A percentile compares a stretch with the other conserved stretches of the same genome.
Evolutionary conservation across 2,888 invertebrate genomes (phyloP).

Genomic region (Dorcus parallelipipedus): DNA sequence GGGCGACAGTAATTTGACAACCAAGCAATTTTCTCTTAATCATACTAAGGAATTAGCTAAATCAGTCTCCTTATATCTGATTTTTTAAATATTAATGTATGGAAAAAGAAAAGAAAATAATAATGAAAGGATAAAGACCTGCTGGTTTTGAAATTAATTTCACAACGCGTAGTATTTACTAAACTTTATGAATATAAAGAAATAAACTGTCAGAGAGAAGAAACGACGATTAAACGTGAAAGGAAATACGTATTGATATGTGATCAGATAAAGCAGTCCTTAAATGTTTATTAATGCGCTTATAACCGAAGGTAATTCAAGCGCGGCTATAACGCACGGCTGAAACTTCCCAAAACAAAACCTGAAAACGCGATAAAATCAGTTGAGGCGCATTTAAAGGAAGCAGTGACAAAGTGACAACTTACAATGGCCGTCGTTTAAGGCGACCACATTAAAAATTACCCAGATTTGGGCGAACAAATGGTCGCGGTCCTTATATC

Average conservation of each 20-base stretch:
- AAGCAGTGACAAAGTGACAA: conserved; percentile 31
- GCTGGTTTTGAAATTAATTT: no score
- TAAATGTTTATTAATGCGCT: conserved; percentile 2
- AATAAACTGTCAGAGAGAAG: no score
- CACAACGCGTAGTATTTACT: no score
- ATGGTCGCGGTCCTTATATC: conserved; percentile 26
- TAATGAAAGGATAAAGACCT: no score
- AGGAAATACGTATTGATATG: not conserved
- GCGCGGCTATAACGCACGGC: conserved; percentile 13
- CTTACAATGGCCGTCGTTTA: conserved; percentile 36
- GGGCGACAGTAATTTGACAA: no score
- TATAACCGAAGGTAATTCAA: not conserved
- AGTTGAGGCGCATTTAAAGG: conserved; percentile 27
- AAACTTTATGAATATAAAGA: no score
- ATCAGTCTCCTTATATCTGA: no score
- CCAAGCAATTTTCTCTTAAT: no score
- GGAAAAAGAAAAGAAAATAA: no score
- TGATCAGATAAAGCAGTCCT: not conserved
- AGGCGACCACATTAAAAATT: conserved; percentile 40
- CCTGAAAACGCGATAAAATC: conserved; percentile 32
- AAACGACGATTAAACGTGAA: not conserved
- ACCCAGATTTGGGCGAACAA: conserved; percentile 34
- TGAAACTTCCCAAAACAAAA: conserved; percentile 26
- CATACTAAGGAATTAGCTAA: no score
- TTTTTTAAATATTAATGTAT: no score